Evolutionary conservation across 2,113 vertebrate species (phyloP).

Genomic region (Tamias sibiricus): DNA sequence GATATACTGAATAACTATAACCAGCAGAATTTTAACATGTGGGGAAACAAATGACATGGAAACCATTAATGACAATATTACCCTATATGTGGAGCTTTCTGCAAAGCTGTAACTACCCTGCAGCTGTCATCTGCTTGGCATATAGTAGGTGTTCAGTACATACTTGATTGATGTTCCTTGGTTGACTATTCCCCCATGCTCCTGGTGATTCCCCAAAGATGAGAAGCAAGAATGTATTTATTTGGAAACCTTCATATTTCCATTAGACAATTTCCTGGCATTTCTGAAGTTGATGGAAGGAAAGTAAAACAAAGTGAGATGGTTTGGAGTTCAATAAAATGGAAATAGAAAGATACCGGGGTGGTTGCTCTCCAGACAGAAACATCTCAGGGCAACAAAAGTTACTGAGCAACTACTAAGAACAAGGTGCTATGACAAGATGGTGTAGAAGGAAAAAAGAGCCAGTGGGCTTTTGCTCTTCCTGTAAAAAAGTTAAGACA

Average conservation of each 20-base stretch:
- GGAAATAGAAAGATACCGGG: not conserved
- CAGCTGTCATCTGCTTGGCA: not conserved
- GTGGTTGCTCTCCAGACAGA: not conserved
- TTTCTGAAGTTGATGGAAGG: not conserved
- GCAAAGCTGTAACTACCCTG: not conserved
- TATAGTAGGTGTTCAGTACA: not conserved
- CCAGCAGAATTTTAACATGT: not conserved
- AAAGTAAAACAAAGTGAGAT: not conserved
- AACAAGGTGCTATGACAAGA: not conserved
- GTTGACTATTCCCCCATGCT: not conserved
- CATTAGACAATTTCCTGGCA: not conserved
- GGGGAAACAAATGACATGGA: slow-evolving; percentile 18
- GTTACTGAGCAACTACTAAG: not conserved
- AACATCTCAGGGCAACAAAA: not conserved
- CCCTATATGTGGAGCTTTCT: not conserved
- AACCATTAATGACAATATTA: not conserved
- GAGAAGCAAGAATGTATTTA: not conserved
- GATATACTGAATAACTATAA: slow-evolving; percentile 32
- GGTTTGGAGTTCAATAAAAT: not conserved
- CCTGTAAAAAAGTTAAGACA: not conserved
- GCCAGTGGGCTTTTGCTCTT: not conserved
- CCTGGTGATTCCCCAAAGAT: slow-evolving; percentile 22
- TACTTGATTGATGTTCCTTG: not conserved
- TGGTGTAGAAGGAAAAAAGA: not conserved
- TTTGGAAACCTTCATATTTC: slow-evolving; percentile 40